Percentiles rank a stretch among this genome's conserved stretches.
Conservation (phyloP, 2,797 vertebrate species). For the Babyrousa celebensis region DNA sequence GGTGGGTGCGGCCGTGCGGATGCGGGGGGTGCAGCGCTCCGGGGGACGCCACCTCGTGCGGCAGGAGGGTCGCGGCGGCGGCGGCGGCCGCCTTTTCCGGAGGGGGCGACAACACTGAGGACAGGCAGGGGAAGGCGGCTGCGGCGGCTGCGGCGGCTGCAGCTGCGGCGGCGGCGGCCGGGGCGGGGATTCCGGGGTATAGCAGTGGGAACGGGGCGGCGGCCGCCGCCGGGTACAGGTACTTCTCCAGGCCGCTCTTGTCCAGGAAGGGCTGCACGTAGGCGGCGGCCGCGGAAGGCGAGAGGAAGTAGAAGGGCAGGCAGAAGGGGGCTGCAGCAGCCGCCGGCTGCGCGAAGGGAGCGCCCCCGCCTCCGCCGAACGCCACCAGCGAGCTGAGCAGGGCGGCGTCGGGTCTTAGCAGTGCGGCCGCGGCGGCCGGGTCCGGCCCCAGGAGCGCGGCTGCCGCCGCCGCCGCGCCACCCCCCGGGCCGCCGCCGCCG, state of each 20-base stretch:
- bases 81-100: conserved; percentile 90
- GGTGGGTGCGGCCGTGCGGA: conserved; percentile 82
- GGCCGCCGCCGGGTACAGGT: conserved; percentile 93
- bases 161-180: conserved; percentile 86
- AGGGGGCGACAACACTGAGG: conserved; percentile 90
- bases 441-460: conserved; percentile 81
- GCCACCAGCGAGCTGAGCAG: conserved; percentile 96
- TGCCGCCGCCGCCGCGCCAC: conserved; percentile 74
- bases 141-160: conserved; percentile 91
- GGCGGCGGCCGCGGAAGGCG: conserved; percentile 95
- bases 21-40: conserved; percentile 52
- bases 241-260: conserved; percentile 96
- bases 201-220: conserved; percentile 94
- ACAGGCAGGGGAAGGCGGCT: conserved; percentile 94
- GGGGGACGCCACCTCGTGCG: conserved; percentile 87
- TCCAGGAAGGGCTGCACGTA: conserved; percentile 97
- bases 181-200: conserved; percentile 93
- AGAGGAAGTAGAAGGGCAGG: conserved; percentile 97
- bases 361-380: conserved; percentile 91
- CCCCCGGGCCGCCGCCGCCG: conserved; percentile 60
- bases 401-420: conserved; percentile 92
- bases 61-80: conserved; percentile 86
- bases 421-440: conserved; percentile 78
- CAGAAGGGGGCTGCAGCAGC: conserved; percentile 94
- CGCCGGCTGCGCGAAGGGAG: conserved; percentile 93